Evolutionary conservation across 2,797 vertebrate species (phyloP).

Genomic region (Echeneis naucrates): DNA sequence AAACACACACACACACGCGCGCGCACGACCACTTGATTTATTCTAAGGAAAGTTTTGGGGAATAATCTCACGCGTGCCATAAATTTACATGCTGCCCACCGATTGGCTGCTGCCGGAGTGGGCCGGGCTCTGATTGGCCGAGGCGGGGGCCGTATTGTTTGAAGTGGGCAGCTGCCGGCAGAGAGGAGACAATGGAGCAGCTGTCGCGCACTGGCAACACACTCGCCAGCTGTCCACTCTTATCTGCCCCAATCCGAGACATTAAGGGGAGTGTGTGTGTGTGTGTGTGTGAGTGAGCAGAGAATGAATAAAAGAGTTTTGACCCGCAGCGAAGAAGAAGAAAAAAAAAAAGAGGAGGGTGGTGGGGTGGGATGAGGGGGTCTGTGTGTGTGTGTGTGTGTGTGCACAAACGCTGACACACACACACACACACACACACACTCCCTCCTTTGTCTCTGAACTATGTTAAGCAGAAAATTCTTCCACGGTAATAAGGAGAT

Average conservation of each 20-base stretch:
- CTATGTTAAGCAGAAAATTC: slow-evolving; percentile 90
- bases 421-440: slow-evolving; percentile 57
- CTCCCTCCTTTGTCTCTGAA: slow-evolving; percentile 76
- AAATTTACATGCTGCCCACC: slow-evolving; percentile 92
- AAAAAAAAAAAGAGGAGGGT: slow-evolving; percentile 70
- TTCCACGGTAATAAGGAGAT: slow-evolving; percentile 84
- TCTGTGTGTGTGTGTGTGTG: slow-evolving; percentile 16
- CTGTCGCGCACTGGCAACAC: slow-evolving; percentile 98
- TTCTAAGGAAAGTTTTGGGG: slow-evolving; percentile 89
- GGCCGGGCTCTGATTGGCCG: slow-evolving; percentile 87
- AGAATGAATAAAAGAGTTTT: slow-evolving; percentile 94
- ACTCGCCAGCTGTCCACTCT: slow-evolving; percentile 99
- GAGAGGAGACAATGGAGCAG: slow-evolving; percentile 98
- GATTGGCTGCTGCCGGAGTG: slow-evolving; percentile 84
- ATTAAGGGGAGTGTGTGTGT: slow-evolving; percentile 91
- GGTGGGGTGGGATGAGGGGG: slow-evolving; percentile 84
- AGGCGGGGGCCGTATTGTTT: slow-evolving; percentile 92
- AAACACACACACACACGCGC: slow-evolving; percentile 59
- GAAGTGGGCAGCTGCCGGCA: slow-evolving; percentile 98
- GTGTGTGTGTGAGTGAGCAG: slow-evolving; percentile 81
- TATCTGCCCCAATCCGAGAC: slow-evolving; percentile 96
- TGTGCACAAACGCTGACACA: slow-evolving; percentile 21
- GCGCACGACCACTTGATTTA: slow-evolving; percentile 86
- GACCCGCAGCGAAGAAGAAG: slow-evolving; percentile 90
- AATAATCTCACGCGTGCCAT: slow-evolving; percentile 96